phyloP scores from a whole-genome alignment of 2,888 invertebrate genomes.

The Polydrusus tereticollis region DNA sequence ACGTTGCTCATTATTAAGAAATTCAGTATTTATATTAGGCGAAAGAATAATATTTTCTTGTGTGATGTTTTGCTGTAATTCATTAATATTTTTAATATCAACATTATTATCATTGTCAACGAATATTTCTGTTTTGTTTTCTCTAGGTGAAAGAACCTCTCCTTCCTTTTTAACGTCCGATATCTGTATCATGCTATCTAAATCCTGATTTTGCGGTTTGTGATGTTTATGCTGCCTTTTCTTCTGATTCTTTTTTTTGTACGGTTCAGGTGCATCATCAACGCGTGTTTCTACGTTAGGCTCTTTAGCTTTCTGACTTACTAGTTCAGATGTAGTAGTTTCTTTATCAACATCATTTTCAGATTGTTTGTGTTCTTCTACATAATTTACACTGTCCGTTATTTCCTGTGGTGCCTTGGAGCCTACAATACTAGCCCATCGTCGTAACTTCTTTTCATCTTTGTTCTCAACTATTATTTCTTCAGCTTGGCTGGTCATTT shows the following conservation, averaged over 20 bases:
- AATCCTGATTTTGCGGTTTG: neutral
- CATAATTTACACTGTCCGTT: neutral
- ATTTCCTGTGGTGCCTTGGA: conserved; percentile 1
- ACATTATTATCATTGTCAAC: neutral
- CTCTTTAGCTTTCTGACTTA: neutral
- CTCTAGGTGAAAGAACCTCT: neutral
- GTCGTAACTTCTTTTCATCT: neutral
- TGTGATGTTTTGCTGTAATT: neutral
- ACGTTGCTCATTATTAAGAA: conserved; percentile 12
- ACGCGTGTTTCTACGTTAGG: neutral
- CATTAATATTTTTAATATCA: neutral
- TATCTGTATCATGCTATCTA: neutral
- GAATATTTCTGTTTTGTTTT: neutral
- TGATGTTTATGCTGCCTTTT: conserved; percentile 12
- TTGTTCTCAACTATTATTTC: neutral
- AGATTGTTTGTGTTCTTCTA: neutral
- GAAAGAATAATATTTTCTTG: neutral
- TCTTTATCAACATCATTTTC: neutral
- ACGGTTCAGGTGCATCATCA: conserved; percentile 1
- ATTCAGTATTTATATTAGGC: conserved; percentile 1
- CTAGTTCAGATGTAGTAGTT: neutral
- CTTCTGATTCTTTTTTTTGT: conserved; percentile 1
- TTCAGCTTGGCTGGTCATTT: neutral
- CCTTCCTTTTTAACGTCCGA: neutral
- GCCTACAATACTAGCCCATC: conserved; percentile 27